Evolutionary conservation across 2,888 invertebrate genomes (phyloP).

Genomic region (Leptinotarsa juncta): DNA sequence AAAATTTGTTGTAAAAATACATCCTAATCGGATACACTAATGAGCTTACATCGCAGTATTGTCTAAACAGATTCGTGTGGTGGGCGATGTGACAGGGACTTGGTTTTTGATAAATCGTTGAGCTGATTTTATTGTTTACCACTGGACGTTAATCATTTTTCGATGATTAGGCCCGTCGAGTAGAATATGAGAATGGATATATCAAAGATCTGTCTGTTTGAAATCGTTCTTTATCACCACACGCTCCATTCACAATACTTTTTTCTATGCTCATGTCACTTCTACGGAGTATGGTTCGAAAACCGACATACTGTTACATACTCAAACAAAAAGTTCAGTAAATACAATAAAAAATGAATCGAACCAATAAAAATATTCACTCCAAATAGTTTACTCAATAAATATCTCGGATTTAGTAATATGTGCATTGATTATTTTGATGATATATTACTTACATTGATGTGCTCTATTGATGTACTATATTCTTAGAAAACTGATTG

Average conservation of each 20-base stretch:
- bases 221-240: background rate
- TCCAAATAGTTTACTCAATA: no score
- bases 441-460: no score
- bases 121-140: conserved; percentile 28
- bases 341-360: no score
- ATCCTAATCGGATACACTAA: conserved; percentile 60
- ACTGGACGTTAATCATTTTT: conserved; percentile 27
- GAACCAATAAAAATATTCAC: no score
- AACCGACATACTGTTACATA: no score
- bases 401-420: no score
- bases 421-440: no score
- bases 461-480: no score
- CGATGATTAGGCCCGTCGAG: conserved; percentile 21
- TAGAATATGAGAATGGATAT: conserved; percentile 7
- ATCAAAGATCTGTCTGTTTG: conserved; percentile 7
- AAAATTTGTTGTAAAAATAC: conserved; percentile 25
- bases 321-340: no score
- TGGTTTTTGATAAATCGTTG: conserved; percentile 24
- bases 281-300: no score
- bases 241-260: background rate
- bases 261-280: no score
- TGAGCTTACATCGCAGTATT: conserved; percentile 60
- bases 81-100: conserved; percentile 37
- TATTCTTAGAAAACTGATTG: no score
- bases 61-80: conserved; percentile 56